A percentile compares a stretch with the other conserved stretches of the same genome.
phyloP scores from a whole-genome alignment of 2,797 vertebrate genomes.

The Micropoecilia bifurca region DNA sequence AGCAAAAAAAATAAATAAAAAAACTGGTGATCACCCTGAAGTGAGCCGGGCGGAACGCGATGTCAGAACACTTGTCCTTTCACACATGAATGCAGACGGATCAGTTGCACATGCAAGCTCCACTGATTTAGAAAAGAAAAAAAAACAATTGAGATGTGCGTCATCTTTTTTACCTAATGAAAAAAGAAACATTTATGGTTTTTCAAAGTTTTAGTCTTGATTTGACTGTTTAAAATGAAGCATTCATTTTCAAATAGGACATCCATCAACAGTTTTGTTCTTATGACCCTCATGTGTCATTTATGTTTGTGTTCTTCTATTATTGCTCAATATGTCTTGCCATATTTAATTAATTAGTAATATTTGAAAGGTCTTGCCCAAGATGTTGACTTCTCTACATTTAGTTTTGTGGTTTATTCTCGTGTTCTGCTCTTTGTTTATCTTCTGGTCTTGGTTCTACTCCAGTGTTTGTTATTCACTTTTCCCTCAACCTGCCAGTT shows the following conservation, averaged over 20 bases:
- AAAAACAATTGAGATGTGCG: background rate
- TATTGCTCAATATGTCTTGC: background rate
- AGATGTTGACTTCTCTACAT: background rate
- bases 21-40: constrained; percentile 2
- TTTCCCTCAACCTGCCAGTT: too few relatives aligned
- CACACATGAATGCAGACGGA: constrained; percentile 27
- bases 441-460: too few relatives aligned
- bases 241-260: background rate
- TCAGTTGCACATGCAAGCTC: background rate
- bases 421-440: background rate
- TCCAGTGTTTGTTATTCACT: too few relatives aligned
- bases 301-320: background rate
- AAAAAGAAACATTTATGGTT: background rate
- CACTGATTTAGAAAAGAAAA: background rate
- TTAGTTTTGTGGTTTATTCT: background rate
- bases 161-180: background rate
- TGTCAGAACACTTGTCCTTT: constrained; percentile 49
- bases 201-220: background rate
- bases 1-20: constrained; percentile 27
- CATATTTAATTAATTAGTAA: background rate
- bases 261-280: background rate
- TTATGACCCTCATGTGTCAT: background rate
- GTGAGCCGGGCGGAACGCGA: constrained; percentile 16
- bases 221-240: background rate
- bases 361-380: background rate